Percentiles rank a stretch among this genome's conserved stretches.
phyloP scores from a whole-genome alignment of 2,888 invertebrate genomes.

The Ormyrus pomaceus region DNA sequence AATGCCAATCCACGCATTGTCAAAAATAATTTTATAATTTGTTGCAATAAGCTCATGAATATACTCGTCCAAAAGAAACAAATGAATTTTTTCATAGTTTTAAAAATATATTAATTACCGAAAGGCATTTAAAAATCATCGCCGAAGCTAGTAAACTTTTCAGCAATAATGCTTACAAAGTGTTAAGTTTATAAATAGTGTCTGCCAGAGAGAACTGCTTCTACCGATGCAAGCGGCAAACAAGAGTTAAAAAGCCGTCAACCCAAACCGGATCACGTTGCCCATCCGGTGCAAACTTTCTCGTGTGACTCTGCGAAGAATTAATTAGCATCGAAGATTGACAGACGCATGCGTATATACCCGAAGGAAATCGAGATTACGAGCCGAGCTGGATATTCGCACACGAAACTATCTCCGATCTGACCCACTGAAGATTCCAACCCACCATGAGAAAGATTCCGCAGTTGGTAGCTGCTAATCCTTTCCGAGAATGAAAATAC shows the following conservation, averaged over 20 bases:
- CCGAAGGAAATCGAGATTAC: slow-evolving; percentile 51
- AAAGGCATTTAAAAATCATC: too few species aligned
- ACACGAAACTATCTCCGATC: slow-evolving; percentile 47
- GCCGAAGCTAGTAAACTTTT: too few species aligned
- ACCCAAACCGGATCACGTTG: slow-evolving; percentile 64
- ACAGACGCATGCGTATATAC: slow-evolving; percentile 52
- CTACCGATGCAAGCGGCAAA: slow-evolving; percentile 32
- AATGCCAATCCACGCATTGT: too few species aligned
- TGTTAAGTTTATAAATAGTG: slow-evolving; percentile 39
- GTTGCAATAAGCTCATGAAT: too few species aligned
- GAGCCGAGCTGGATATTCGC: slow-evolving; percentile 17
- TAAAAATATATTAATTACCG: too few species aligned
- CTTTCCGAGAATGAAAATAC: too few species aligned
- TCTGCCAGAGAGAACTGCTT: slow-evolving; percentile 5
- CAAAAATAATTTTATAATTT: too few species aligned
- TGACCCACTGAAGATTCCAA: slow-evolving; percentile 54
- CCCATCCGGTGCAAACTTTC: slow-evolving; percentile 61
- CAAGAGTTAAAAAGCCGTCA: slow-evolving; percentile 22
- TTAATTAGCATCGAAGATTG: slow-evolving; percentile 62
- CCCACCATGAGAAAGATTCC: slow-evolving; percentile 4
- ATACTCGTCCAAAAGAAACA: too few species aligned
- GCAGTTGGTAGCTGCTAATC: background rate
- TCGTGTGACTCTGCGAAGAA: slow-evolving; percentile 61
- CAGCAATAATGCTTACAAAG: too few species aligned
- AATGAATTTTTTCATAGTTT: too few species aligned